phyloP scores from a whole-genome alignment of 1,140 invertebrate species.

The Drosophila busckii region DNA sequence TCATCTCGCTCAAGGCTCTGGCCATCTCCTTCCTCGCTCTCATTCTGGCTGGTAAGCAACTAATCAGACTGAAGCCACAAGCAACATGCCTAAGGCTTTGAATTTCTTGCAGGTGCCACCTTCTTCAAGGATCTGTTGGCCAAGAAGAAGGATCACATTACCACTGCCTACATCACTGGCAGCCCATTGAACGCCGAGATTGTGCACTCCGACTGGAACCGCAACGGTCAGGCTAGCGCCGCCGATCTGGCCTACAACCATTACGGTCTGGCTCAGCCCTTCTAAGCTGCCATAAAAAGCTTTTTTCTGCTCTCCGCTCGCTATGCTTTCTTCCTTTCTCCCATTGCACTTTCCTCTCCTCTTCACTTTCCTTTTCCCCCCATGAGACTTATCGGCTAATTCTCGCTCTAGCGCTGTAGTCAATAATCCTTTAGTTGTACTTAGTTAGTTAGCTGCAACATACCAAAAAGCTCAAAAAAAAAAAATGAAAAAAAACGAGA shows the following conservation, averaged over 20 bases:
- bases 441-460: conserved; percentile 76
- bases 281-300: conserved; percentile 36
- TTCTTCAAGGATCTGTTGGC: conserved; percentile 78
- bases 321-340: background rate
- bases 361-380: conserved; percentile 4
- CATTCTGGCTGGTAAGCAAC: conserved; percentile 79
- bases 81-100: conserved; percentile 27
- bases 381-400: conserved; percentile 58
- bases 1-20: conserved; percentile 84
- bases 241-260: conserved; percentile 77
- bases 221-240: conserved; percentile 73
- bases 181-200: conserved; percentile 78
- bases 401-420: conserved; percentile 62
- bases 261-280: conserved; percentile 75
- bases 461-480: conserved; percentile 56
- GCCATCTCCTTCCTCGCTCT: conserved; percentile 83
- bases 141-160: conserved; percentile 79
- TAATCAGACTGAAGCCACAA: background rate
- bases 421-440: conserved; percentile 73
- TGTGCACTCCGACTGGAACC: conserved; percentile 78
- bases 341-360: background rate
- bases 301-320: conserved; percentile 19
- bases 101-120: conserved; percentile 55
- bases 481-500: conserved; percentile 1
- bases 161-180: conserved; percentile 78